phyloP scores from a whole-genome alignment of 2,888 invertebrate genomes.

The Drosophila buzzatii region DNA sequence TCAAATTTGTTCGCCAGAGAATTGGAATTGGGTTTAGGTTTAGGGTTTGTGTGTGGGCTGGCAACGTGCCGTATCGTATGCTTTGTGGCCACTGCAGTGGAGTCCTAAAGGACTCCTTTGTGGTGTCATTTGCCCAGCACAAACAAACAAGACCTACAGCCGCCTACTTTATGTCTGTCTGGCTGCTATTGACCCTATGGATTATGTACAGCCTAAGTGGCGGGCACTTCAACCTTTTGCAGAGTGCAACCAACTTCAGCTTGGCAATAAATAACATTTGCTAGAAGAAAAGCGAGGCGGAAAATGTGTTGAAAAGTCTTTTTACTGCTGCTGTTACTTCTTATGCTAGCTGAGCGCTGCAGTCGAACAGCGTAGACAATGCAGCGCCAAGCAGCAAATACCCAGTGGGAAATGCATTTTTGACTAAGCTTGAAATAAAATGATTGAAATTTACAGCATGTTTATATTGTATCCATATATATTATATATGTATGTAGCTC shows the following conservation, averaged over 20 bases:
- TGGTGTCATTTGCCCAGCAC: constrained; percentile 31
- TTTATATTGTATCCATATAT: neutral
- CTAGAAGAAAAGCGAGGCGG: constrained; percentile 26
- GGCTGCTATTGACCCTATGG: constrained; percentile 73
- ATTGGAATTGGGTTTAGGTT: constrained; percentile 6
- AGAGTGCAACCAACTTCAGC: constrained; percentile 49
- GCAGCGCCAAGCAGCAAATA: constrained; percentile 39
- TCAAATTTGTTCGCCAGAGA: constrained; percentile 56
- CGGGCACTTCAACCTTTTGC: constrained; percentile 52
- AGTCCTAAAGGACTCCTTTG: constrained; percentile 26
- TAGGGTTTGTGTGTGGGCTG: constrained; percentile 9
- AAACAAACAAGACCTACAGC: constrained; percentile 30
- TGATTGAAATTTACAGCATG: neutral
- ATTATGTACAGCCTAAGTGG: constrained; percentile 72
- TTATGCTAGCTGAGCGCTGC: constrained; percentile 8
- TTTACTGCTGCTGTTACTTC: constrained; percentile 1
- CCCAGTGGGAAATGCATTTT: constrained; percentile 4
- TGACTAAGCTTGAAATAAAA: neutral
- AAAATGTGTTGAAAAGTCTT: constrained; percentile 44
- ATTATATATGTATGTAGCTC: too few relatives aligned
- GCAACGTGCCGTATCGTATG: constrained; percentile 24
- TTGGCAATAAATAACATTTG: constrained; percentile 63
- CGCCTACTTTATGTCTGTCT: constrained; percentile 8
- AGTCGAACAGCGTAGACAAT: constrained; percentile 37
- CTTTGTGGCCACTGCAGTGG: constrained; percentile 41